Base-by-base conservation (phyloP, 2,888 invertebrate species). In the Nymphalis urticae region DNA sequence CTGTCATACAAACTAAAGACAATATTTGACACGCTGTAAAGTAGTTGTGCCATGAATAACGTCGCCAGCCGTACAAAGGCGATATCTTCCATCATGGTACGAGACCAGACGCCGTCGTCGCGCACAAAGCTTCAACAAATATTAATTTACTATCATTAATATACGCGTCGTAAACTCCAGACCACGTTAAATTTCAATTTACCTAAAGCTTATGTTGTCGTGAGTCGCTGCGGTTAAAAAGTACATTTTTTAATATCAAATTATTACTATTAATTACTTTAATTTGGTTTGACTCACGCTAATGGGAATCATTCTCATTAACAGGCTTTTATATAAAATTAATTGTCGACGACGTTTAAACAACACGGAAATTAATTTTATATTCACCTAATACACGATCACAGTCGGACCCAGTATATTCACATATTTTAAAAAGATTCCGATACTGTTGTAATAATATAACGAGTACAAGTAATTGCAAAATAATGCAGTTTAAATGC, bases 1-100 rank as follows among this genome's bases (percentile, higher is more conserved):
- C 54, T 58, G 59, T 62, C 64, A 64, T 48, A 67, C 61, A 51
- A 64, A 70, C 64, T 70, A 68, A 67, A 67, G 70, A 64, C 64
- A 59, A 53, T 67, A 62, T 62, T 68, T 67, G 64, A 70, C 67
- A 53, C 61, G 61, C 50, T 53, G 61, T 62, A 32, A 36, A 50
- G 59, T 66, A 50, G 59, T 66, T 42, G 62, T 50, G 56, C 13
- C 19, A 51, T 68, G 68, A 63, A 53, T 63, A 48, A 24, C 42
- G 62, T 62, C 48, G 48, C 56, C 48, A 42, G 64, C 42, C 54
- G 48, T 58, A 70, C 66, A 70, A 70, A 66, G 64, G 70, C 61
- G 70, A 63, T 62, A 60, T 58, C 58, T 24, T 48, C 66, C 27
- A 24, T 48, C 54, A 36, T 67, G 66, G 66, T 62, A 62, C 66